Base-by-base conservation (phyloP, 2,888 invertebrate species). In the Oscheius sp. region DNA sequence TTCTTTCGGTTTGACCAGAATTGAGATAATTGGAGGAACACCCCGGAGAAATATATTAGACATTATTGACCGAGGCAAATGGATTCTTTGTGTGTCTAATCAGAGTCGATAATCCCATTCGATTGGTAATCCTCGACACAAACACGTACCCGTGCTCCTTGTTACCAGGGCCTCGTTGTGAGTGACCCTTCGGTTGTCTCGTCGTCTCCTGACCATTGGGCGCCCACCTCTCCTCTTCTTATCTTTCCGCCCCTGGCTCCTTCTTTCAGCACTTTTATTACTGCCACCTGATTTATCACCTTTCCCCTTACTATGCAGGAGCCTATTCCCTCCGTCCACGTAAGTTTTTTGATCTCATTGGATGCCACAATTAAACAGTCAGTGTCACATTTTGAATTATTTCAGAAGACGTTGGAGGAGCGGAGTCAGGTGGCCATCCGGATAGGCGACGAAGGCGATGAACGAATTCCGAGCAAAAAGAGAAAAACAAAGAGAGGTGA, bases 251-350 rank as follows among this genome's bases (percentile, higher is more conserved):
- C 35, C 35, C 35, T 35, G 35, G 35, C 61, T 61, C 45, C 52
- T 66, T 63, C 43, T 43, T 63, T 63, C 61, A 41, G 43, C 25
- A 25, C 63, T 63, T 63, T 66, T 66, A 52, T 52, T 66, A 52
- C 49, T 52, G 29, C 52, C 66, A 66, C 52, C 66, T 66, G 66
- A 66, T 66, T 66, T 66, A 66, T 52, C 52, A 35, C 66, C 46
- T 12, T 16, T 46, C 12, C 25, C 29, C 27, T 49, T 27, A 41
- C 43, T 43, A 61, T 61, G 61, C 41, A n/a, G 52, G 66, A 66
- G 16, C 16, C 52, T 21, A 16, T 66, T n/a, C 66, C 66, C 29
- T 52, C 66, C 29, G 52, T 64, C 49, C 64, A 64, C 27, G 64
- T 64, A 27, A 46, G 64, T 64, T 23, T 25, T 64, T 64, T 25